Base-by-base conservation (phyloP, 2,113 vertebrate species). In the Chloropsis hardwickii region DNA sequence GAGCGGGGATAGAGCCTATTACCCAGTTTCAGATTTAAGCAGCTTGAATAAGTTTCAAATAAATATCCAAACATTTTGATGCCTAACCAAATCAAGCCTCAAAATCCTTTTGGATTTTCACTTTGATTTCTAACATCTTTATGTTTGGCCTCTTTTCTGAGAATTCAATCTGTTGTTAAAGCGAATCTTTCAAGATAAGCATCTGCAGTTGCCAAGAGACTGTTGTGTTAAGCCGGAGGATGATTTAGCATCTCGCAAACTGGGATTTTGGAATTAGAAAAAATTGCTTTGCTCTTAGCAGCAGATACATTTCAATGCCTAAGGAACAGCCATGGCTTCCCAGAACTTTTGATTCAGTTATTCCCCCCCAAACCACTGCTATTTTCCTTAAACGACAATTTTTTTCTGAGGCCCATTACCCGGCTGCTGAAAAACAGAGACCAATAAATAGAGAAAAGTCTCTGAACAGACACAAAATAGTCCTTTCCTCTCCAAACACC, bases 91-190 rank as follows among this genome's bases (percentile, higher is more conserved):
- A 94, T 90, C 83, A 92, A 92, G 88, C 81, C 78, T 91, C 71
- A 90, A 89, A 95, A 91, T 71, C 83, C 80, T 91, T 86, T 66
- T 48, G 87, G 93, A 83, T 94, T 93, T 82, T 86, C 8, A 0
- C 83, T 95, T 95, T 95, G 88, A 90, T 96, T 95, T 85, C 70
- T 91, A 92, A 95, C 94, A 79, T 90, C 88, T 96, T 96, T 96
- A 92, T 88, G 85, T 93, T 92, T 92, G 85, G 94, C 88, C 86
- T 90, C 86, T 73, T 86, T 89, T 92, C 86, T 88, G 86, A 87
- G 93, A 81, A 96, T 93, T 86, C 95, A 94, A 89, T 93, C 95
- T 95, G 92, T 48, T 91, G 62, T 79, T 67, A 80, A 72, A 91
- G 88, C 6, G 22, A 82, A 85, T 81, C 88, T 79, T 67, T 94